Conservation (phyloP, 2,888 invertebrate genomes). For the Rapana venosa region DNA sequence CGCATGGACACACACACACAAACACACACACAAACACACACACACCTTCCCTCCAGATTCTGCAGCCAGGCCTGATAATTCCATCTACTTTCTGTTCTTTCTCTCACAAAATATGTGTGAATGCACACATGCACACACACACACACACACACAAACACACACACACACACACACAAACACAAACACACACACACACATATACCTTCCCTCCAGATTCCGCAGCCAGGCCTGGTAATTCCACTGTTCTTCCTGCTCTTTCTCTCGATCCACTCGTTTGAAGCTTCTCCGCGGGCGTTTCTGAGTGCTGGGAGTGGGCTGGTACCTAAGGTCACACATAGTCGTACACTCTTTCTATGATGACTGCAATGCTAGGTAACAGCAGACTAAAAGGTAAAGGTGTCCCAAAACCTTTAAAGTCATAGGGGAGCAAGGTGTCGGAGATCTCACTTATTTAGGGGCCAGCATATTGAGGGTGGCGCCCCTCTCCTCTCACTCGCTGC, state of each 20-base stretch:
- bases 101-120: too few relatives aligned
- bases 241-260: slow-evolving; percentile 48
- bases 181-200: slow-evolving; percentile 1
- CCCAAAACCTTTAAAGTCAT: too few relatives aligned
- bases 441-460: too few relatives aligned
- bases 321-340: slow-evolving; percentile 45
- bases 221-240: slow-evolving; percentile 62
- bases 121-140: neutral
- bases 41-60: neutral
- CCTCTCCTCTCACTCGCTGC: too few relatives aligned
- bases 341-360: too few relatives aligned
- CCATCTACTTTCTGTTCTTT: too few relatives aligned
- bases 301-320: slow-evolving; percentile 43
- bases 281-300: neutral
- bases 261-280: slow-evolving; percentile 38
- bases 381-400: too few relatives aligned
- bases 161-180: slow-evolving; percentile 2
- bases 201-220: slow-evolving; percentile 56
- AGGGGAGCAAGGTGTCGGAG: too few relatives aligned
- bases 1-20: neutral
- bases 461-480: too few relatives aligned
- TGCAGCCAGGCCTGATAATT: too few relatives aligned
- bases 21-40: neutral
- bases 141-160: neutral
- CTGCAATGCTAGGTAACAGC: too few relatives aligned